A percentile compares a stretch with the other conserved stretches of the same genome.
These are phyloP conservation scores for Saxidomus purpurata DNA, from an alignment of 1,140 invertebrate species.

Conservation along the genomic window DNA sequence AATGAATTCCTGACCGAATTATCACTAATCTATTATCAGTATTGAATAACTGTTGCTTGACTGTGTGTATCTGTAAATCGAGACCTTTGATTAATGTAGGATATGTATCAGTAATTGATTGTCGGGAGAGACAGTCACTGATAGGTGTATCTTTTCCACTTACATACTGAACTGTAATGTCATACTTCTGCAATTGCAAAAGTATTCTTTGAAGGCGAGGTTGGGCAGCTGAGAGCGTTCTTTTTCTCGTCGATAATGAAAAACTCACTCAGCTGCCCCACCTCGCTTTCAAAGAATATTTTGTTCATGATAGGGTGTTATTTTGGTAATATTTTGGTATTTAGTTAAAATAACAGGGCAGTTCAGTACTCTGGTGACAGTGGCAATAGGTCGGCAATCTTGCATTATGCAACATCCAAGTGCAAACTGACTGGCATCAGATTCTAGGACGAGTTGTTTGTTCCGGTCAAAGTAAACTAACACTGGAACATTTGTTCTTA, in stretches of 20 bases:
- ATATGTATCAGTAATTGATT: background rate
- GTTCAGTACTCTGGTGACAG: constrained; percentile 87
- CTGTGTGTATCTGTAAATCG: constrained; percentile 59
- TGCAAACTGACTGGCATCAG: constrained; percentile 74
- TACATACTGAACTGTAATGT: constrained; percentile 73
- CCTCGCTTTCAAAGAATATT: too few species aligned
- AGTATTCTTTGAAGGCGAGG: constrained; percentile 72
- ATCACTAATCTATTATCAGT: too few species aligned
- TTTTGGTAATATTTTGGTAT: too few species aligned
- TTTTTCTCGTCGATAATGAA: constrained; percentile 70
- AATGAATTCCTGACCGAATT: too few species aligned
- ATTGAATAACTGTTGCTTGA: too few species aligned
- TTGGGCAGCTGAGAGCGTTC: constrained; percentile 64
- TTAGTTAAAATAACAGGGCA: constrained; percentile 87
- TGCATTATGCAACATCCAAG: constrained; percentile 86
- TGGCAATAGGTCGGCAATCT: constrained; percentile 85
- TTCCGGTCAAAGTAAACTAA: constrained; percentile 61
- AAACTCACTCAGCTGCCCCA: too few species aligned
- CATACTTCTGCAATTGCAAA: constrained; percentile 65
- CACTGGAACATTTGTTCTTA: constrained; percentile 38
- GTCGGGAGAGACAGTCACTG: constrained; percentile 65
- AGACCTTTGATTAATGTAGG: background rate
- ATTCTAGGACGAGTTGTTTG: constrained; percentile 23
- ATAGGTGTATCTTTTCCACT: constrained; percentile 64
- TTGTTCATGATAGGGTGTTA: too few species aligned